Conservation (phyloP, 2,797 vertebrate species). For the Neosalanx taihuensis region DNA sequence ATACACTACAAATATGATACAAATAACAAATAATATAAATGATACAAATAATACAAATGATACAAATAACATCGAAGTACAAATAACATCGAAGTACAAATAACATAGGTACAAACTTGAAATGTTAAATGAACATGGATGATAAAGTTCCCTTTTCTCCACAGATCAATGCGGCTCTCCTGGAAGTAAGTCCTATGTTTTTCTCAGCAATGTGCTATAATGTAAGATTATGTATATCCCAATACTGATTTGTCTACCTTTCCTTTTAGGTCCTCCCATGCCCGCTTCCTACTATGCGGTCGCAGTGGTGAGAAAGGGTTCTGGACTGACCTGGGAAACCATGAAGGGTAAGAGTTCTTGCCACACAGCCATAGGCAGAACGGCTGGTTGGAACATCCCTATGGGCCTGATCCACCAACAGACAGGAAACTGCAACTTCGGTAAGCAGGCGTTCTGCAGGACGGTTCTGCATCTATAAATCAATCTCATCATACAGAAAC, state of each 20-base stretch:
- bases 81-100: too few relatives aligned
- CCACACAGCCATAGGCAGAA: conserved; percentile 83
- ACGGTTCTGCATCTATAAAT: background rate
- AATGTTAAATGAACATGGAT: conserved; percentile 18
- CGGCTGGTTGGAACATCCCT: conserved; percentile 91
- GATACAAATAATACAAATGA: too few relatives aligned
- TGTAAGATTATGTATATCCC: background rate
- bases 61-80: too few relatives aligned
- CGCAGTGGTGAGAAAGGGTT: conserved; percentile 67
- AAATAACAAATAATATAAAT: too few relatives aligned
- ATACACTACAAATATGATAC: too few relatives aligned
- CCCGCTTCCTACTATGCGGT: conserved; percentile 72
- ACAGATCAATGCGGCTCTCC: background rate
- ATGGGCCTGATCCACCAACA: conserved; percentile 73
- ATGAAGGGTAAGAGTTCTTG: conserved; percentile 82
- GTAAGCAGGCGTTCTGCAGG: conserved; percentile 73
- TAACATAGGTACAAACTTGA: too few relatives aligned
- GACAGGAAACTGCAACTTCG: conserved; percentile 72
- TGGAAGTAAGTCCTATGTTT: conserved; percentile 39
- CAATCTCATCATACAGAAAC: too few relatives aligned
- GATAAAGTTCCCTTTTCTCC: conserved; percentile 20
- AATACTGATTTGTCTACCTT: too few relatives aligned
- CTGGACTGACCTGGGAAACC: conserved; percentile 59
- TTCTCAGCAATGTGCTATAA: background rate
- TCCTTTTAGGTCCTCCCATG: conserved; percentile 20